Evolutionary conservation across 2,113 vertebrate genomes (phyloP), one percentile per base, ranked within the genome.

Genomic region (Rutilus rutilus): DNA sequence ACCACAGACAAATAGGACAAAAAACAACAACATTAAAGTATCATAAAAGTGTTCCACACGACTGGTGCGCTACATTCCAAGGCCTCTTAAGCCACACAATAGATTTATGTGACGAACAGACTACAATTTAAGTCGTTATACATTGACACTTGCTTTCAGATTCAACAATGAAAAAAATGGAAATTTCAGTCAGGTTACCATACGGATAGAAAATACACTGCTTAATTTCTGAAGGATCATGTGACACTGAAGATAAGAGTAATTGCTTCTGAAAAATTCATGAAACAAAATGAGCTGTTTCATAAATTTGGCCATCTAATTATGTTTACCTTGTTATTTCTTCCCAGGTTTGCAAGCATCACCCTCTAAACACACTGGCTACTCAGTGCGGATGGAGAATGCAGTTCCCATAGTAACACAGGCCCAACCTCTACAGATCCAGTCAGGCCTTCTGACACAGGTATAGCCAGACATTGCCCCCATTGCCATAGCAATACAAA

Each of bases 401-500:
- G 97, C 98, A 0, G 97, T 99, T 93, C 98, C 98, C 91, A 98
- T 99, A 90, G 98, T 99, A 93, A 99, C 98, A 27, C 98, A 99
- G 91, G 97, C 98, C 17, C 98, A 98, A 90, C 97, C 98, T 88
- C 96, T 99, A 87, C 98, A 99, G 93, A 98, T 99, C 92, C 98
- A 99, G 73, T 96, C 97, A 60, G 96, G 98, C 84, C 97, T 99
- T 76, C 97, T 99, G 0, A 96, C 98, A 93, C 98, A 99, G 98
- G 98, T 99, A 97, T 59, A 90, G 78, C 30, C n/a, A 78, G 78
- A 71, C 54, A 52, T 39, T 33, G 45, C 47, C 27, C 54, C 52
- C 75, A 71, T 86, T 65, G 39, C 77, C 88, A 82, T 71, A 80
- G 78, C 82, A 25, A 71, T 81, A 82, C 82, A 69, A 78, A 76